Evolutionary conservation across 2,113 vertebrate species (phyloP).

Genomic region (Phoxinus phoxinus): DNA sequence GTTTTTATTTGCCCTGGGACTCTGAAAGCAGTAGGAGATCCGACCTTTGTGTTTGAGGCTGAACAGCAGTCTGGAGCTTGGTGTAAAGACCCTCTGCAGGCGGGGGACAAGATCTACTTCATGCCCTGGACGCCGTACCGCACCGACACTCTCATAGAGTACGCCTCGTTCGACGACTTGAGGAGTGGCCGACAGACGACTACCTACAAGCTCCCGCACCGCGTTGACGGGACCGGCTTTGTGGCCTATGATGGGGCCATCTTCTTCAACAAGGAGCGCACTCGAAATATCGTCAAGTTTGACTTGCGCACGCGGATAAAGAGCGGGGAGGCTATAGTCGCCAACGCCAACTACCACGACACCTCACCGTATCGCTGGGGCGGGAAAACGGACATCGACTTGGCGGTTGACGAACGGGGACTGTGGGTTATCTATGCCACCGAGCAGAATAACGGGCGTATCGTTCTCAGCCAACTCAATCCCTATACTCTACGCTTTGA

Average conservation of each 20-base stretch:
- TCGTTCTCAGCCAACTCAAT: constrained; percentile 96
- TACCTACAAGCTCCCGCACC: constrained; percentile 94
- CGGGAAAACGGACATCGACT: constrained; percentile 96
- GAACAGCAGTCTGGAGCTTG: constrained; percentile 97
- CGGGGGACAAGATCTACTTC: constrained; percentile 98
- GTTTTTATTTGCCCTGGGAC: constrained; percentile 99
- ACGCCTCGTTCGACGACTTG: constrained; percentile 92
- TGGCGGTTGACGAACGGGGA: constrained; percentile 95
- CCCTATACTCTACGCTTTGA: constrained; percentile 97
- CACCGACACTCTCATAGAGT: constrained; percentile 95
- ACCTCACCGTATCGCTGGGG: constrained; percentile 98
- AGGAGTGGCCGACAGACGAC: constrained; percentile 91
- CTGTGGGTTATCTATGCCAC: constrained; percentile 98
- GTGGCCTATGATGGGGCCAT: constrained; percentile 97
- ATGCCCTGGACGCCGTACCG: constrained; percentile 99
- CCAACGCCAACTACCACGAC: constrained; percentile 98
- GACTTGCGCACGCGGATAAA: constrained; percentile 98
- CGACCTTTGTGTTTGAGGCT: constrained; percentile 92
- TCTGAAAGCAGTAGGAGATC: constrained; percentile 92
- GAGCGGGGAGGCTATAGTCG: constrained; percentile 98
- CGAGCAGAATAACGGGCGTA: constrained; percentile 96
- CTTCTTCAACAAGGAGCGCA: constrained; percentile 98
- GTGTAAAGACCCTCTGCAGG: constrained; percentile 98
- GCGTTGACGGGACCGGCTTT: constrained; percentile 96
- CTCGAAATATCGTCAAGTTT: constrained; percentile 96